Percentiles rank a stretch among this genome's conserved stretches.
Evolutionary conservation across 2,797 vertebrate species (phyloP).

Genomic region (Choloepus didactylus): DNA sequence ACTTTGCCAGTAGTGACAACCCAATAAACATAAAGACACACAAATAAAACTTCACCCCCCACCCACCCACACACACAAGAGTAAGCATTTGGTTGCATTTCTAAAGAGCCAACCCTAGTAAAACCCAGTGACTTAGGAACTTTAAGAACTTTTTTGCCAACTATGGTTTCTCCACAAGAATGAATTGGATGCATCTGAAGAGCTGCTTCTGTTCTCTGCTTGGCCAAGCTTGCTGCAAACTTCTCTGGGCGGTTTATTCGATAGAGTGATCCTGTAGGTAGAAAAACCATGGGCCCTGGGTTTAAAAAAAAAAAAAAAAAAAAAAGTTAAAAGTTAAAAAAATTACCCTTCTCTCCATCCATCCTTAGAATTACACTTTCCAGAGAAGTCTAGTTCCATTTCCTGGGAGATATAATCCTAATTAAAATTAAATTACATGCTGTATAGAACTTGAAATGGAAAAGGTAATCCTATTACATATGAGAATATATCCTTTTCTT

Average conservation of each 20-base stretch:
- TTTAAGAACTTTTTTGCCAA: slow-evolving; percentile 64
- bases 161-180: slow-evolving; percentile 17
- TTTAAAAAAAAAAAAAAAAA: background rate
- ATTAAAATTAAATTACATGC: slow-evolving; percentile 95
- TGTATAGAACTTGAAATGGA: slow-evolving; percentile 90
- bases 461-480: slow-evolving; percentile 92
- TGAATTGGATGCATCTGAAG: background rate
- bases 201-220: slow-evolving; percentile 70
- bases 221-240: slow-evolving; percentile 64
- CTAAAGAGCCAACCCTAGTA: slow-evolving; percentile 7
- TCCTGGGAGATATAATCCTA: slow-evolving; percentile 91
- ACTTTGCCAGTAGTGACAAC: background rate
- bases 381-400: slow-evolving; percentile 78
- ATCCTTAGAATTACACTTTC: slow-evolving; percentile 82
- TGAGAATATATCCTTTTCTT: slow-evolving; percentile 88
- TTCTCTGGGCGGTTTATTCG: slow-evolving; percentile 63
- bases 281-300: slow-evolving; percentile 42
- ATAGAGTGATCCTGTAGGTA: slow-evolving; percentile 69
- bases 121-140: slow-evolving; percentile 17
- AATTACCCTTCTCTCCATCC: slow-evolving; percentile 42
- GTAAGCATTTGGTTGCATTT: slow-evolving; percentile 8
- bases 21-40: background rate
- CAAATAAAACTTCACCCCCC: background rate
- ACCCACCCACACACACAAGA: background rate
- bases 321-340: slow-evolving; percentile 56